phyloP scores from a whole-genome alignment of 2,888 invertebrate species.

The Trissonchulus latispiculum region DNA sequence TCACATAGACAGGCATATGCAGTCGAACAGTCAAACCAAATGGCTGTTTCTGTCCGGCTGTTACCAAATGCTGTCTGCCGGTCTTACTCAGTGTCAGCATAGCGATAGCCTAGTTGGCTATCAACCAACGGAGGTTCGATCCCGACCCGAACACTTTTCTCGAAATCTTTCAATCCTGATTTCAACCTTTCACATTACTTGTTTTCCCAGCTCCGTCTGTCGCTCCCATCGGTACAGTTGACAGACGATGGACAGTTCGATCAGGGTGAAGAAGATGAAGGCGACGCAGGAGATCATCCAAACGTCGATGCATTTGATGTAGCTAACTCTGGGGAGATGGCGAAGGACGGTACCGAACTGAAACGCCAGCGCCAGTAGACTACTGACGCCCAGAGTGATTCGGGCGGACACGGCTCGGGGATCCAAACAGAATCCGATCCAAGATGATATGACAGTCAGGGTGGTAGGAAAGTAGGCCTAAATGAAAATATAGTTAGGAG shows the following conservation, averaged over 20 bases:
- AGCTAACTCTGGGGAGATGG: slow-evolving; percentile 42
- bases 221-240: slow-evolving; percentile 26
- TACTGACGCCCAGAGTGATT: slow-evolving; percentile 42
- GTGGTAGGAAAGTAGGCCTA: slow-evolving; percentile 39
- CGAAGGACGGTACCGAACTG: slow-evolving; percentile 42
- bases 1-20: no score
- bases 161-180: no score
- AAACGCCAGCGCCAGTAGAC: slow-evolving; percentile 41
- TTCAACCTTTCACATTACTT: no score
- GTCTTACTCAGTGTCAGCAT: no score
- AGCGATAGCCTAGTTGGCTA: no score
- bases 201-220: not conserved
- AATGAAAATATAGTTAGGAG: no score
- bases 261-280: slow-evolving; percentile 41
- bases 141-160: no score
- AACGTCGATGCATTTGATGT: slow-evolving; percentile 42
- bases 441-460: slow-evolving; percentile 38
- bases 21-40: no score
- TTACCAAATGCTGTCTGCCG: no score
- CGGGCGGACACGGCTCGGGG: slow-evolving; percentile 40
- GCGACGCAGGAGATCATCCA: slow-evolving; percentile 42
- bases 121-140: no score
- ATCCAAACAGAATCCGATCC: slow-evolving; percentile 44
- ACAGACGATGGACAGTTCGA: slow-evolving; percentile 42
- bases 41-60: no score